Evolutionary conservation across 1,140 invertebrate genomes (phyloP), one percentile per base, ranked within the genome.

Genomic region (Megathymus violae): DNA sequence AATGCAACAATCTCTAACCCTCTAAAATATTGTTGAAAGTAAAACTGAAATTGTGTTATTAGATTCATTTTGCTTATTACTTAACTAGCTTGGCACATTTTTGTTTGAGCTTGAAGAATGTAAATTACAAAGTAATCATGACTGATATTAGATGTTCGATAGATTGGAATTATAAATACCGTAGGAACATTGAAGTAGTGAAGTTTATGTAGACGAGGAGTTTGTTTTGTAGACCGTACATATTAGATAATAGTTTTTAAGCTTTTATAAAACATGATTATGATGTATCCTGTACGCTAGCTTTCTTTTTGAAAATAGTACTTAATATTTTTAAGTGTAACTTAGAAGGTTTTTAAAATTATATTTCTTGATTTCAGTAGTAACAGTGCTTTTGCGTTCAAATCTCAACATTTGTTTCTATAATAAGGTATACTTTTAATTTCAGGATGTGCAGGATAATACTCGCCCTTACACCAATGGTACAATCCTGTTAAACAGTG

Each of bases 401-500:
- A 22, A 22, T 7, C 4, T 31, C 9, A 4, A 31, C 1, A 31
- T 7, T 31, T 31, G 27, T 31, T 31, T 31, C 4, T 31, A 31
- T 34, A 51, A 44, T 14, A 41, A 22, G 15, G 17, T 17, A 60
- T 22, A 5, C 47, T 43, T 54, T 40, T 58, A 13, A 61, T 83
- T 87, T 0, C 76, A 90, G 88, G 88, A 90, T 56, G 75, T 67
- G 64, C 85, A 86, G 80, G 88, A 91, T 78, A 85, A 79, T 44
- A 64, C 85, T 76, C 87, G 84, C 48, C 85, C 86, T 5, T 88
- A 90, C 48, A 89, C 91, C 15, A 92, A 92, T 65, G 91, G 91
- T 44, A 85, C 85, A 38, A 76, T 92, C 7, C 60, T 88, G 50
- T 76, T 82, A 62, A 85, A 83, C 58, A 76, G 64, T 58, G 82